Evolutionary conservation across 2,113 vertebrate species (phyloP).

Genomic region (Chrysochloris asiatica): DNA sequence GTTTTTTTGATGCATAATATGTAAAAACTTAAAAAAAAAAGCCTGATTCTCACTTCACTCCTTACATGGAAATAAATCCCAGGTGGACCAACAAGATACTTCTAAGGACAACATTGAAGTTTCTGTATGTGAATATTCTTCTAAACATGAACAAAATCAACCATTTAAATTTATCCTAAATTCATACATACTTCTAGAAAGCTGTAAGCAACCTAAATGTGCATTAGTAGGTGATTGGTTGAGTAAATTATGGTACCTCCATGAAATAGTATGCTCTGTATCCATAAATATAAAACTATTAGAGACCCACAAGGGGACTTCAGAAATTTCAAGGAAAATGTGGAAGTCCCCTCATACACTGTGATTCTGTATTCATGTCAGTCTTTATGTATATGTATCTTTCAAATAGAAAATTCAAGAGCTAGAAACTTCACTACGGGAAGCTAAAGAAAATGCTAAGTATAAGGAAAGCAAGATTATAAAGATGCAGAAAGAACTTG

Average conservation of each 20-base stretch:
- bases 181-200: neutral
- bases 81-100: neutral
- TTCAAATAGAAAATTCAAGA: slow-evolving; percentile 76
- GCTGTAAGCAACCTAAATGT: neutral
- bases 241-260: neutral
- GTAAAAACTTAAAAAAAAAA: neutral
- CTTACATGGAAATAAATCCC: neutral
- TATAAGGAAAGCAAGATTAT: slow-evolving; percentile 83
- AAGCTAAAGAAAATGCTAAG: slow-evolving; percentile 70
- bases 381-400: neutral
- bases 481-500: slow-evolving; percentile 79
- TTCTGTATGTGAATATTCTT: no score
- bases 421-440: slow-evolving; percentile 79
- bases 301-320: no score
- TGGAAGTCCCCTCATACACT: slow-evolving; percentile 5
- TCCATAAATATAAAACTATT: neutral
- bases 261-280: neutral
- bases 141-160: neutral
- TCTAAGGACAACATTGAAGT: neutral
- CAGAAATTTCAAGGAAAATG: no score
- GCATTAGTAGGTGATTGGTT: neutral
- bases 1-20: neutral
- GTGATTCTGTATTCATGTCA: neutral
- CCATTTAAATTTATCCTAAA: neutral
- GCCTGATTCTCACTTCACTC: neutral